Conservation (phyloP, 2,888 invertebrate genomes). For the Euzetes globulus region DNA sequence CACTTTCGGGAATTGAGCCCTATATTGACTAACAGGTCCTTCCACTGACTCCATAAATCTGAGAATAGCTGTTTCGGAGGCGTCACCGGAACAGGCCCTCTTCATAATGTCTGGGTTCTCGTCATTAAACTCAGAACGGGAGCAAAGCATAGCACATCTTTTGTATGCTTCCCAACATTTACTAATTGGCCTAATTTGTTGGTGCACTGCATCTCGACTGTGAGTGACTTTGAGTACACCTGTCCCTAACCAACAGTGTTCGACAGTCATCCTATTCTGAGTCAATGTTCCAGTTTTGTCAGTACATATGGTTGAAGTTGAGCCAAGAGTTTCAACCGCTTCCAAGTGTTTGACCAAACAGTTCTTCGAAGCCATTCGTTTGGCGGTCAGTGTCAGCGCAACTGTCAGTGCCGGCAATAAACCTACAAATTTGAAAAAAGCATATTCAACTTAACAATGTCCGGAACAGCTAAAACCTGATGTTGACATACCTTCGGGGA, state of each 20-base stretch:
- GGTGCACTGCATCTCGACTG: not conserved
- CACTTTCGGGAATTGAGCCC: slow-evolving; percentile 45
- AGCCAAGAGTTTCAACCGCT: slow-evolving; percentile 53
- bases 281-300: slow-evolving; percentile 66
- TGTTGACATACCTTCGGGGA: slow-evolving; percentile 37
- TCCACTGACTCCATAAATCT: slow-evolving; percentile 46
- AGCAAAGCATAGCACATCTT: slow-evolving; percentile 22
- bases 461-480: no score
- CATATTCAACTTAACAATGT: no score
- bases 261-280: slow-evolving; percentile 53
- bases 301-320: slow-evolving; percentile 62
- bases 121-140: slow-evolving; percentile 29
- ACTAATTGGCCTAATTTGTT: not conserved
- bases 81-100: slow-evolving; percentile 46
- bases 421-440: no score
- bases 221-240: slow-evolving; percentile 1
- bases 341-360: slow-evolving; percentile 64
- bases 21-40: slow-evolving; percentile 43
- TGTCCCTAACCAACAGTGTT: slow-evolving; percentile 21
- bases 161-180: slow-evolving; percentile 20
- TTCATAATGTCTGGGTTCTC: slow-evolving; percentile 29
- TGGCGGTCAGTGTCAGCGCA: slow-evolving; percentile 54
- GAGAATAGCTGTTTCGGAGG: slow-evolving; percentile 48
- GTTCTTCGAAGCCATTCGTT: slow-evolving; percentile 67
- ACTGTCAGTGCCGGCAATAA: slow-evolving; percentile 45